Base-by-base conservation (phyloP, 1,140 invertebrate species). In the Bombus picipes region DNA sequence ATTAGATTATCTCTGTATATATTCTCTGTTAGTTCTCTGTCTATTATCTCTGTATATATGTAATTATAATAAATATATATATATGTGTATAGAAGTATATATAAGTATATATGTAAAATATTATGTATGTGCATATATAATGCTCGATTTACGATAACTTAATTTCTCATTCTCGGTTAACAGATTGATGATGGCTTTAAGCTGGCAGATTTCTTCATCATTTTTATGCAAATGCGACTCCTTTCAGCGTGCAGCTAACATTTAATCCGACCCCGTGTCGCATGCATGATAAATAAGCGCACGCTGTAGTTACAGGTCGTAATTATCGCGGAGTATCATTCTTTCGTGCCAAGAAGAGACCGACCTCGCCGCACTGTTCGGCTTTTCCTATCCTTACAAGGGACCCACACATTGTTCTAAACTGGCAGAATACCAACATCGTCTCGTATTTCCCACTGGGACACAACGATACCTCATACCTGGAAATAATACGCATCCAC, bases 341-440 rank as follows among this genome's bases (percentile, higher is more conserved):
- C 74, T 83, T 68, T 83, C 43, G 47, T 78, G 82, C 28, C 43
- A 68, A 70, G 74, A 78, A 57, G 39, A 70, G 62, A 37, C 41
- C 2, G 18, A 18, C 47, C 34, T 15, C 18, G 32, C 28, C 18
- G 13, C 3, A 9, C 59, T 22, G 22, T 37, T 28, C 34, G 43
- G 28, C 43, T 77, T 75, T 75, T 75, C 66, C 43, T 77, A 81
- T 81, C 53, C n/a, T 39, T 78, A 53, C 32, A 25, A 41, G 22
- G 10, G n/a, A 25, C 39, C 15, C 1, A 13, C 25, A 39, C 43
- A 73, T 74, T 77, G 62, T 83, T 83, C 75, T 8, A 59, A 12
- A 10, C 41, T 83, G 82, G 82, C 82, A 78, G 65, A 78, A 53
- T 77, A 77, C 74, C 81, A 76, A 77, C 74, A 57, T 76, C 32